Base-by-base conservation (phyloP, 23 tunicate genomes). In the Corella eumyota region DNA sequence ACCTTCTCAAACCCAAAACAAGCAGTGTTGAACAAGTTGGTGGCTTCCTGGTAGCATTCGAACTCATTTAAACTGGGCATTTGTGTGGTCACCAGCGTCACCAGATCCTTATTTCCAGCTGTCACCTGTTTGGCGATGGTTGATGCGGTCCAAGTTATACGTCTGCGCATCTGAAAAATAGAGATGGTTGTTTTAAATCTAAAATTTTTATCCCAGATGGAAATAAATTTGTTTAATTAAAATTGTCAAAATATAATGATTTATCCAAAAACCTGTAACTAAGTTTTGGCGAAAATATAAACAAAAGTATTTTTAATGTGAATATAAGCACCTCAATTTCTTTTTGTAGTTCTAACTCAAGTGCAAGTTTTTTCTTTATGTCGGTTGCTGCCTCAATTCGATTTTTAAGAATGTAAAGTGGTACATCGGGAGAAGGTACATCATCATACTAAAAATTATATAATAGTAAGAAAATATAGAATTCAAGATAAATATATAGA, bases 351-450 rank as follows among this genome's bases (percentile, higher is more conserved):
- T 59, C 40, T 5, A 50, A 37, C 26, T 58, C 33, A 15, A 69
- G 68, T 27, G 34, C 7, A 23, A 40, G 60, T 35, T 63, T 37
- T 55, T 69, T 36, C 9, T 63, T 71, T 20, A 33, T 32, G 1
- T 67, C 36, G 25, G 44, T 63, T 5, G 94, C 73, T 2, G 67
- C 45, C 27, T 59, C 48, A 6, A 83, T 61, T 35, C 48, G 35
- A 6, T 69, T 37, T 28, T 70, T 47, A 40, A 83, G 50, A 13
- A 83, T 74, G 37, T 74, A 72, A 44, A 83, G 51, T 24, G 72
- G 64, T n/a, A 83, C 93, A 54, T 83, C 93, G 6, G 93, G 93
- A 30, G 93, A 69, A 0, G 93, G 93, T 3, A 83, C 82, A 51
- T 75, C 93, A 50, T 83, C 93, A 60, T 69, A 60, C 93, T 83